These are phyloP conservation scores for Calidris pygmaea DNA, from an alignment of 2,113 vertebrate genomes.

Conservation along the genomic window DNA sequence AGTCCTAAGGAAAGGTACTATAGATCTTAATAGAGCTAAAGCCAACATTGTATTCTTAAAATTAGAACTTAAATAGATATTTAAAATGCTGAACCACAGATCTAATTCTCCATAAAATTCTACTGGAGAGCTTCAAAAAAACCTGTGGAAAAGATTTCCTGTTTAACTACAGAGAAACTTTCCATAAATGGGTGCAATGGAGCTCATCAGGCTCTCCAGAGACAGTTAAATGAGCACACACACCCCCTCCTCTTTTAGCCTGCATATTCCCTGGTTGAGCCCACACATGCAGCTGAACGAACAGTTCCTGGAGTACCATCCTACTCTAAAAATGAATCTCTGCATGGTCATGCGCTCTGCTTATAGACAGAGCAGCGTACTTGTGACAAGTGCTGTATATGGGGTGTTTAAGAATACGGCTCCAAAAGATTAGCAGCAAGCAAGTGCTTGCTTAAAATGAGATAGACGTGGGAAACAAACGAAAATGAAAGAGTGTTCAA, in stretches of 20 bases:
- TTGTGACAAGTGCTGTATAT: not conserved
- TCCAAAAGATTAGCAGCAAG: not conserved
- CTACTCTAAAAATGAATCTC: constrained; percentile 9
- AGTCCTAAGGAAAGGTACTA: not conserved
- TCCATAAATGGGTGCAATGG: not conserved
- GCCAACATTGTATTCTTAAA: not conserved
- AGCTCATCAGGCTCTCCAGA: not conserved
- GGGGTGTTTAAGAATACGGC: not conserved
- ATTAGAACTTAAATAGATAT: constrained; percentile 6
- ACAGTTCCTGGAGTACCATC: not conserved
- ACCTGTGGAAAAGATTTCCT: not conserved
- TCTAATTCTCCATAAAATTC: constrained; percentile 25
- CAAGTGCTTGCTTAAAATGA: not conserved
- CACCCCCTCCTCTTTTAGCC: not conserved
- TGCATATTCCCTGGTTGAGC: not conserved
- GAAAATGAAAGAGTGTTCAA: not conserved
- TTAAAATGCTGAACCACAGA: not conserved
- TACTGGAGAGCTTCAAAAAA: not conserved
- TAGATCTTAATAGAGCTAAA: not conserved
- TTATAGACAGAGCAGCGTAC: not conserved
- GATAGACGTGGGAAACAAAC: not conserved
- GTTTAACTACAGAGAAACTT: not conserved
- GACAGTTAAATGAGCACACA: not conserved
- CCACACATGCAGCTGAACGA: not conserved
- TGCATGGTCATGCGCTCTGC: not conserved